Conservation (phyloP, 1,140 invertebrate species). For the Dufourea novaeangliae region DNA sequence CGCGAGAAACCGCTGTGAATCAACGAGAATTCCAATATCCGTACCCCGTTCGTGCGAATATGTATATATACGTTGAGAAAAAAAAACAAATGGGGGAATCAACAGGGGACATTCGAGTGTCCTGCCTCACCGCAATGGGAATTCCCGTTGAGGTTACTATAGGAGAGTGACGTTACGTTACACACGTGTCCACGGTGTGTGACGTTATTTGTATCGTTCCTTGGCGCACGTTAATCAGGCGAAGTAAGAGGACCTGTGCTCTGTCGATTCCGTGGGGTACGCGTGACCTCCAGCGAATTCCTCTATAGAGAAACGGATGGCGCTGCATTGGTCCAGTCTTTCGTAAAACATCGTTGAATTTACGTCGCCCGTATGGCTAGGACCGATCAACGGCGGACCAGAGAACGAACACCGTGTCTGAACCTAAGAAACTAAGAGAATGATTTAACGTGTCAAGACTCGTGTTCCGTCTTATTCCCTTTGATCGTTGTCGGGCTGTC, state of each 20-base stretch:
- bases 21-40: too few species aligned
- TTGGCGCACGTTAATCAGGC: background rate
- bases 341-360: constrained; percentile 31
- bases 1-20: too few species aligned
- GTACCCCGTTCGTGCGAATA: too few species aligned
- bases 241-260: constrained; percentile 26
- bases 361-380: background rate
- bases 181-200: background rate
- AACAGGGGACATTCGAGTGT: background rate
- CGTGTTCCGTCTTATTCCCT: background rate
- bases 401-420: background rate
- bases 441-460: too few species aligned
- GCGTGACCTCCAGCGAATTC: constrained; percentile 38
- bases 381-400: background rate
- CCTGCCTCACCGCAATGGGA: constrained; percentile 11
- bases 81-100: too few species aligned
- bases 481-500: too few species aligned
- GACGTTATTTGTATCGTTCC: background rate
- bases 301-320: constrained; percentile 50
- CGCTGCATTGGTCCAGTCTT: constrained; percentile 48
- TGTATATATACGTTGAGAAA: too few species aligned
- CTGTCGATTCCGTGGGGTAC: constrained; percentile 36
- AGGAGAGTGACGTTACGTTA: background rate
- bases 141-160: constrained; percentile 15
- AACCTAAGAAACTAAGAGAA: background rate